Conservation (phyloP, 2,888 invertebrate genomes). For the Coelinius sp. region DNA sequence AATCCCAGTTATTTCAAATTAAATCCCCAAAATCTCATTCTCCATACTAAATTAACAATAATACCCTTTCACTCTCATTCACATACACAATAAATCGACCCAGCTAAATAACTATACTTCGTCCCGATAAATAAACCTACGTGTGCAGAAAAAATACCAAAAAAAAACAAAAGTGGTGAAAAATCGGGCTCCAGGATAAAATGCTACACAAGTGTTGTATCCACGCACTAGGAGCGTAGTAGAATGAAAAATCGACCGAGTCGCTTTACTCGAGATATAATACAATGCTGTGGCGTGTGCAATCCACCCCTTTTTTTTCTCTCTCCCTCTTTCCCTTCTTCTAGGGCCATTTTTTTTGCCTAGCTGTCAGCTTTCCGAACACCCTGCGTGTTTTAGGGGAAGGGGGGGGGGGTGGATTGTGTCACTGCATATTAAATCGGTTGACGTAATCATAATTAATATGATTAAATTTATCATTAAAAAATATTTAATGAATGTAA, state of each 20-base stretch:
- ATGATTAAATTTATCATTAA: not conserved
- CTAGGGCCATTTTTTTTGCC: not conserved
- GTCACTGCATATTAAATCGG: conserved; percentile 8
- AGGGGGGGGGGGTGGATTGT: not conserved
- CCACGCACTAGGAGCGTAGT: conserved; percentile 30
- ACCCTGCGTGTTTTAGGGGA: not conserved
- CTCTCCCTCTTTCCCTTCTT: too few species aligned
- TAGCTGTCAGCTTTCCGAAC: conserved; percentile 5
- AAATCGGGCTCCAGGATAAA: conserved; percentile 16
- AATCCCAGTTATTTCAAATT: too few species aligned
- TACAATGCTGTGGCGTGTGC: conserved; percentile 33
- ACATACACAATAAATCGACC: conserved; percentile 46
- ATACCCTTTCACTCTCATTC: not conserved
- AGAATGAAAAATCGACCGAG: conserved; percentile 42
- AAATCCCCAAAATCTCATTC: not conserved
- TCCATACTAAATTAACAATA: not conserved
- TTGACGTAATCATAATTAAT: not conserved
- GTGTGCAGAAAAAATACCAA: conserved; percentile 8
- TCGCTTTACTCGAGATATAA: conserved; percentile 39
- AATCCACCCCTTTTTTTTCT: conserved; percentile 26
- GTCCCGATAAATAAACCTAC: conserved; percentile 29
- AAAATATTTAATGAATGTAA: not conserved
- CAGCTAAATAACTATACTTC: conserved; percentile 41
- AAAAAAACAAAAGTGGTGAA: conserved; percentile 6
- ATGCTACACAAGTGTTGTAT: conserved; percentile 21